Percentiles rank a stretch among this genome's conserved stretches.
phyloP scores from a whole-genome alignment of 2,113 vertebrate genomes.

The Propithecus coquereli region DNA sequence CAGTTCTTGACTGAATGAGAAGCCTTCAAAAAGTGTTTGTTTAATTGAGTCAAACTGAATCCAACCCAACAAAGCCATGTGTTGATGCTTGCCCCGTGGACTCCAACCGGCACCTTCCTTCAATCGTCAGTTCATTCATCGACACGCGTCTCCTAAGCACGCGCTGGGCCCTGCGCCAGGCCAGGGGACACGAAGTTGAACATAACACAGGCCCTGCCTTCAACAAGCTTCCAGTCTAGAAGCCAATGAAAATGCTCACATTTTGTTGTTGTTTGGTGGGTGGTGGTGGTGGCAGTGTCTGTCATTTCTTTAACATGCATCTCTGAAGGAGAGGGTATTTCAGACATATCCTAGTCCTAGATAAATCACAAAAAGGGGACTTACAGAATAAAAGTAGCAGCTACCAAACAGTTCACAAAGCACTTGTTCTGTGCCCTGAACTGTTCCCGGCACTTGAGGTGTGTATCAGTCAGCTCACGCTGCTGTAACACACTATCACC shows the following conservation, averaged over 20 bases:
- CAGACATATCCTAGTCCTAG: not conserved
- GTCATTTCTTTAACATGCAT: not conserved
- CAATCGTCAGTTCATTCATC: rapidly evolving
- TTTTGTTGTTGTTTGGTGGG: too few species aligned
- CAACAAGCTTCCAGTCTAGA: not conserved
- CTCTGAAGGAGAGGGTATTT: not conserved
- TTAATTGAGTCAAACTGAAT: not conserved
- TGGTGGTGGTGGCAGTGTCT: rapidly evolving
- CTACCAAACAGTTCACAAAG: not conserved
- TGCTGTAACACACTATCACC: not conserved
- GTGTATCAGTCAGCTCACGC: rapidly evolving
- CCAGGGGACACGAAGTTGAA: rapidly evolving
- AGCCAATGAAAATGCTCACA: rapidly evolving
- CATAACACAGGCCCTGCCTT: not conserved
- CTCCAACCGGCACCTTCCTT: not conserved
- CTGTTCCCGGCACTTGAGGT: rapidly evolving
- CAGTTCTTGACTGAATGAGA: not conserved
- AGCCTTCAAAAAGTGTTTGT: not conserved
- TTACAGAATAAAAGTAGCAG: not conserved
- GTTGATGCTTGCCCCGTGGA: not conserved
- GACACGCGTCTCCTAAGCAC: rapidly evolving
- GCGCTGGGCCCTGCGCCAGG: rapidly evolving
- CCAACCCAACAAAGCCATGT: not conserved
- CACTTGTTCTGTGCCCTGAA: not conserved
- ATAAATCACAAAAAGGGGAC: not conserved